phyloP scores from a whole-genome alignment of 2,797 vertebrate genomes.

The Sternotherus odoratus region DNA sequence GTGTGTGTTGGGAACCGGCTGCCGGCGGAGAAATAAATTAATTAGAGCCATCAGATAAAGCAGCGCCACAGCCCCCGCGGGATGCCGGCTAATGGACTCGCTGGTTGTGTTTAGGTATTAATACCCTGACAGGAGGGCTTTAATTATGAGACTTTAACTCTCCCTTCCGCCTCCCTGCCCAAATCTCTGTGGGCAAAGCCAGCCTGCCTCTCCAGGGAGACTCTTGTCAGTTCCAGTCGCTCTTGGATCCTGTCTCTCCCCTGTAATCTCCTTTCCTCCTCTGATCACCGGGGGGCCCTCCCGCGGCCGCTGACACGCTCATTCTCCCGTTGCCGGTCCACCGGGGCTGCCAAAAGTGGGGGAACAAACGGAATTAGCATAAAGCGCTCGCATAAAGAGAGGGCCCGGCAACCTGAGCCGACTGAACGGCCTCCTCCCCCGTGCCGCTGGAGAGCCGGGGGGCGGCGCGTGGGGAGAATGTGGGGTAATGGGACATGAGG shows the following conservation, averaged over 20 bases:
- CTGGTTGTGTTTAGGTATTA: neutral
- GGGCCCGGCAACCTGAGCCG: rapidly evolving
- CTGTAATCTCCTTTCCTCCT: neutral
- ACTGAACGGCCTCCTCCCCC: no score
- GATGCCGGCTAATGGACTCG: constrained; percentile 9
- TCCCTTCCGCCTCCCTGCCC: neutral
- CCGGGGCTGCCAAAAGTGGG: rapidly evolving
- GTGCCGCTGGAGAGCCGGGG: neutral
- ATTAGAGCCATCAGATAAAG: constrained; percentile 64
- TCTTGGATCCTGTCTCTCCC: neutral
- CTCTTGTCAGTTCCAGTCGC: neutral
- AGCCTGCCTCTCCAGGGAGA: neutral
- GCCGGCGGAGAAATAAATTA: constrained; percentile 30
- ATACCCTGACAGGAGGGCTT: constrained; percentile 45
- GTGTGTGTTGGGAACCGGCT: rapidly evolving
- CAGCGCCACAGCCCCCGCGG: constrained; percentile 24
- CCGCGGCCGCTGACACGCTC: neutral
- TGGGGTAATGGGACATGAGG: neutral
- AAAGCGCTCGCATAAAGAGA: neutral
- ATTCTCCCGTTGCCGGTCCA: neutral
- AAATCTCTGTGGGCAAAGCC: neutral
- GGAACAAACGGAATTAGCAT: neutral
- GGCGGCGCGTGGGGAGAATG: neutral
- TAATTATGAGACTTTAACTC: constrained; percentile 24
- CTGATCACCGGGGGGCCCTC: neutral